Percentiles rank a stretch among this genome's conserved stretches.
Conservation (phyloP, 2,888 invertebrate species). For the Hypercompe scribonia region DNA sequence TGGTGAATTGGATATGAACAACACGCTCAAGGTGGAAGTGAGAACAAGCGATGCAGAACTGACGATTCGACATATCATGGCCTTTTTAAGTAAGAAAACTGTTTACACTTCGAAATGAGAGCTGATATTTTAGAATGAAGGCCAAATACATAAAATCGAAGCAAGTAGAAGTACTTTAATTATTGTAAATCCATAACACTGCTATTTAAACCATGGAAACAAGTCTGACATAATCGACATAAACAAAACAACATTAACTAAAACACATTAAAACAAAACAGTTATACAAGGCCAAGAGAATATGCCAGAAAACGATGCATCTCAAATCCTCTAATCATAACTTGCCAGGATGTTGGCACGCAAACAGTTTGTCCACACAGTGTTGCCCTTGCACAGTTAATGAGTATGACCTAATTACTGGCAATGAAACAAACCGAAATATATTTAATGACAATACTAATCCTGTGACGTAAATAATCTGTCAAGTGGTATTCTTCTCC, state of each 20-base stretch:
- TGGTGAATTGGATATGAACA: constrained; percentile 26
- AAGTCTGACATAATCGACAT: background rate
- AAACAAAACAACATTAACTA: background rate
- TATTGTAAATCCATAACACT: background rate
- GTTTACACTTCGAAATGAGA: background rate
- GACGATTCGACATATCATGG: background rate
- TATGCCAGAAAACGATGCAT: background rate
- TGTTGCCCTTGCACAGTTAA: constrained; percentile 22
- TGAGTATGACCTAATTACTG: constrained; percentile 53
- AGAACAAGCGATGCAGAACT: constrained; percentile 7
- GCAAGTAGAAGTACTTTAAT: background rate
- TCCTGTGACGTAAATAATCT: constrained; percentile 45
- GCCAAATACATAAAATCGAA: background rate
- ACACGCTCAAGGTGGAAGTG: background rate
- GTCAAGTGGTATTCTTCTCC: no score
- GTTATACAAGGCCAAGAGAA: background rate
- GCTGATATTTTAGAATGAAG: background rate
- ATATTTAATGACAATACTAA: constrained; percentile 63
- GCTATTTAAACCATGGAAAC: background rate
- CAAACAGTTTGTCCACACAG: background rate
- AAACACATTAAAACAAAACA: background rate
- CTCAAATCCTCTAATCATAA: background rate
- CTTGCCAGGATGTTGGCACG: constrained; percentile 3
- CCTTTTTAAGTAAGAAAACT: background rate
- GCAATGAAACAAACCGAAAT: constrained; percentile 58